phyloP scores from a whole-genome alignment of 2,888 invertebrate genomes.

The Latrodectus elegans region DNA sequence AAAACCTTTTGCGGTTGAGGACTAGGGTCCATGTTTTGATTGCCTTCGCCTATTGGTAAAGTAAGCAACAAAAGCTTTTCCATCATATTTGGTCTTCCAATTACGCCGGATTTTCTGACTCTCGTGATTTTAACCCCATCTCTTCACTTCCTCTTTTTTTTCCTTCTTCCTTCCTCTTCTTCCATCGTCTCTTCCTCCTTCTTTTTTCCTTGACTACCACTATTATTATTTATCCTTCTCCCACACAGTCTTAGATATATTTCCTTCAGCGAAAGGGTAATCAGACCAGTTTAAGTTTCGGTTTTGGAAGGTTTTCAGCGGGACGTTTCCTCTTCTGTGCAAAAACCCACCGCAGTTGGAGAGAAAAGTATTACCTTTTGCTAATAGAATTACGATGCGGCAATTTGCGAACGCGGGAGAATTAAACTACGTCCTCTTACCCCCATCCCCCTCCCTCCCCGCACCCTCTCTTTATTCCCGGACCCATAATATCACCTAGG shows the following conservation, averaged over 20 bases:
- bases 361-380: conserved; percentile 56
- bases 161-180: conserved; percentile 5
- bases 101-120: conserved; percentile 54
- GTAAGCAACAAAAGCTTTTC: conserved; percentile 65
- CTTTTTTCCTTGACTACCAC: conserved; percentile 2
- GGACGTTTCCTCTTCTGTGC: background rate
- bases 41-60: conserved; percentile 64
- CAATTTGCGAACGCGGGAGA: conserved; percentile 63
- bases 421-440: conserved; percentile 48
- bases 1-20: conserved; percentile 58
- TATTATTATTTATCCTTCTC: conserved; percentile 57
- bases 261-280: conserved; percentile 8
- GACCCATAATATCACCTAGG: conserved; percentile 64
- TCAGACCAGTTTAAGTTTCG: conserved; percentile 46
- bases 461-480: conserved; percentile 25
- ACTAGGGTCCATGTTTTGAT: conserved; percentile 46
- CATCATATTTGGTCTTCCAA: conserved; percentile 67
- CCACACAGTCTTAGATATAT: background rate
- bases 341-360: background rate
- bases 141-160: conserved; percentile 16
- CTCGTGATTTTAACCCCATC: conserved; percentile 60
- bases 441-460: conserved; percentile 4
- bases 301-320: conserved; percentile 7
- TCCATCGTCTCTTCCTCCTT: conserved; percentile 14
- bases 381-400: conserved; percentile 65